Evolutionary conservation across 2,888 invertebrate genomes (phyloP), one percentile per base, ranked within the genome.

Genomic region (Glyphotaelius pellucidus): DNA sequence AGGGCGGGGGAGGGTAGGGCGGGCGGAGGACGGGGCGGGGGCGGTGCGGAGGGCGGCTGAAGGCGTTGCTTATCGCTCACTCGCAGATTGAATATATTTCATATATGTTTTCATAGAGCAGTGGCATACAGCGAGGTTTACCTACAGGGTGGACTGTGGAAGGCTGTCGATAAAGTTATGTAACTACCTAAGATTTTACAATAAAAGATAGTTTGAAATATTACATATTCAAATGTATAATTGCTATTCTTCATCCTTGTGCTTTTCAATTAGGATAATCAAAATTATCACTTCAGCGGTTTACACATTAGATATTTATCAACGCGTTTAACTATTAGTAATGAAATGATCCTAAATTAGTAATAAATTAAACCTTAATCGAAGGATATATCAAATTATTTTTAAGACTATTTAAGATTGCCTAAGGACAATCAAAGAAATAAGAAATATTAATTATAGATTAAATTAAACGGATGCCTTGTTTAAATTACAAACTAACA

Each of bases 51-150:
- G 93, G 93, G 94, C 93, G 93, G 94, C 94, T 94, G 94, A 94
- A 94, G 94, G 94, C 94, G 94, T 94, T 94, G 94, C 96, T 97
- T 97, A 97, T 97, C 97, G 95, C 95, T 94, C 94, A 95, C 95
- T 95, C 96, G 96, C 97, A 97, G 97, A 97, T 97, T 97, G 97
- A 97, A 97, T 97, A 97, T 97, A 97, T 97, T 97, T 97, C 97
- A 97, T 96, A 96, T 96, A 93, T 93, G 95, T 95, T 95, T 95
- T 95, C 95, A 95, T 95, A 95, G 94, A 95, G 95, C 92, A 84
- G 89, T 42, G 91, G 92, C 90, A 86, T 67, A 81, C 84, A 80
- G 67, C 52, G 32, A 90, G 47, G 31, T 80, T 67, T 79, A 31
- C 81, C n/a, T 85, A 31, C 32, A 42, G 90, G 88, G 90, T 81